A percentile compares a stretch with the other conserved stretches of the same genome.
Conservation (phyloP, 1,140 invertebrate genomes). For the Pseudomyrmex flavicornis region DNA sequence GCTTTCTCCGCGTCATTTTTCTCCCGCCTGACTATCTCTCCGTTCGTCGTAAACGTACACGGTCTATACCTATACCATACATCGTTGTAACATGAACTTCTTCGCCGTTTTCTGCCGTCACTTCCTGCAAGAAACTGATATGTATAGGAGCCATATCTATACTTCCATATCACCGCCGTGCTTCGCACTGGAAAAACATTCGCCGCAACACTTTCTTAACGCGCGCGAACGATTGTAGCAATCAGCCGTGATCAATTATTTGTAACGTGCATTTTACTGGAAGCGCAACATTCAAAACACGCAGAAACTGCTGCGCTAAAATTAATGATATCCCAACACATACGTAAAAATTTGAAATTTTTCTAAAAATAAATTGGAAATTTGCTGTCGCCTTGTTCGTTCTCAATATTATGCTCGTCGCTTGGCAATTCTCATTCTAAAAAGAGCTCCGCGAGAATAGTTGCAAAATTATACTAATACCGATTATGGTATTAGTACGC, state of each 20-base stretch:
- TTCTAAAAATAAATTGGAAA: no score
- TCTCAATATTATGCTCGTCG: no score
- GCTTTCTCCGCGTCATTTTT: constrained; percentile 56
- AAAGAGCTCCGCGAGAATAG: neutral
- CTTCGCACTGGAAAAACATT: neutral
- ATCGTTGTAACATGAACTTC: constrained; percentile 59
- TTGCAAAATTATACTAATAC: constrained; percentile 7
- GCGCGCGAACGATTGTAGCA: neutral
- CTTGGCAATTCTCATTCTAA: neutral
- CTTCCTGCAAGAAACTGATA: constrained; percentile 43
- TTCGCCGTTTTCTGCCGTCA: constrained; percentile 30
- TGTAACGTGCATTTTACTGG: neutral
- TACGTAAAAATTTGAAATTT: neutral
- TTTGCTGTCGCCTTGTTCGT: no score
- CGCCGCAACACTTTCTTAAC: neutral
- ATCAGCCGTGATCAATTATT: neutral
- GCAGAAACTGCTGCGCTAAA: no score
- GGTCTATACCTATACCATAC: neutral
- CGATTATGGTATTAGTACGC: neutral
- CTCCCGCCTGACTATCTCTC: neutral
- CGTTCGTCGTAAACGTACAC: constrained; percentile 20
- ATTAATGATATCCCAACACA: neutral
- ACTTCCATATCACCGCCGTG: neutral
- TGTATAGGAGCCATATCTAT: neutral
- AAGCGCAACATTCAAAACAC: neutral